phyloP scores from a whole-genome alignment of 2,797 vertebrate species.

The Peromyscus nudipes region DNA sequence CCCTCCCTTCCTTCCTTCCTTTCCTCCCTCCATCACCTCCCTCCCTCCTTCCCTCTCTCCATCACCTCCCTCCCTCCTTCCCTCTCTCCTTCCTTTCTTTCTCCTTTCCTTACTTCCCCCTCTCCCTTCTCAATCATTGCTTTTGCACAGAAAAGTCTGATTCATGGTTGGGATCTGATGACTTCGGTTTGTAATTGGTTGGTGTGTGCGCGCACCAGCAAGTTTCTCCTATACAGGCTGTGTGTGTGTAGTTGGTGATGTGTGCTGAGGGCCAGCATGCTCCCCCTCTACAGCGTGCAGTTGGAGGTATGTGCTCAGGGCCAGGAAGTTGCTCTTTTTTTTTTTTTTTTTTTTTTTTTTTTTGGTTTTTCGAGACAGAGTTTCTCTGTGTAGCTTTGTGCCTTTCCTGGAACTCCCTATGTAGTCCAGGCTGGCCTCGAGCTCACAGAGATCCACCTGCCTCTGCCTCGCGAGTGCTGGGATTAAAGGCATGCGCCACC shows the following conservation, averaged over 20 bases:
- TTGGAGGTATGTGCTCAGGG: background rate
- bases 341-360: too few species aligned
- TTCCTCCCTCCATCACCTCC: too few species aligned
- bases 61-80: too few species aligned
- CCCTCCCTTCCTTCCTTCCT: too few species aligned
- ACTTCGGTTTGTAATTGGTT: background rate
- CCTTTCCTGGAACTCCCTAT: too few species aligned
- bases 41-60: accelerated
- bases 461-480: too few species aligned
- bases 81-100: background rate
- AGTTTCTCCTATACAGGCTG: background rate
- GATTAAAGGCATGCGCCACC: too few species aligned
- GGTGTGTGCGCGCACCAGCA: background rate
- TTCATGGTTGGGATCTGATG: background rate
- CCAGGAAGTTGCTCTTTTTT: background rate
- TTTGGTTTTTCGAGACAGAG: too few species aligned
- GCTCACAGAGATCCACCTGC: too few species aligned
- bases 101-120: background rate
- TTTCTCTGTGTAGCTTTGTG: too few species aligned
- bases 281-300: background rate
- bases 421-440: too few species aligned
- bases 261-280: background rate
- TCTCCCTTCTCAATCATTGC: background rate
- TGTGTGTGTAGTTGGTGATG: background rate
- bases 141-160: conserved; percentile 42